Percentiles rank a stretch among this genome's conserved stretches.
Evolutionary conservation across 2,888 invertebrate genomes (phyloP).

Genomic region (Diloba caeruleocephala): DNA sequence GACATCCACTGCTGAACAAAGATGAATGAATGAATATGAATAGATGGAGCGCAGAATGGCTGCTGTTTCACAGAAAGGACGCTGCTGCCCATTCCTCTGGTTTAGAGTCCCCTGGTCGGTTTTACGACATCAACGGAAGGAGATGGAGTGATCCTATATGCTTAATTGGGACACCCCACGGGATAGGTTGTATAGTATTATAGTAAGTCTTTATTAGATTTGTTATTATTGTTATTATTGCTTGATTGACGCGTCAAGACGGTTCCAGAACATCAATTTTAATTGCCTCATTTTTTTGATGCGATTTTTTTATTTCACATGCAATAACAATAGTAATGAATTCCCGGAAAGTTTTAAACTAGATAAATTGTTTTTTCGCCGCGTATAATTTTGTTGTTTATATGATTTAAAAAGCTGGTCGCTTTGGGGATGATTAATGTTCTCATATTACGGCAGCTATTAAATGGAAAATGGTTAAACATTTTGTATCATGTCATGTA

Average conservation of each 20-base stretch:
- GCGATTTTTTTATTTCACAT: slow-evolving; percentile 5
- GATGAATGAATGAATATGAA: too few relatives aligned
- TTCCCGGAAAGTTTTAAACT: slow-evolving; percentile 18
- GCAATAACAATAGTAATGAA: slow-evolving; percentile 27
- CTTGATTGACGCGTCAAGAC: slow-evolving; percentile 23
- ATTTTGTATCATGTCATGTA: slow-evolving; percentile 18
- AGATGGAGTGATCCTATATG: too few relatives aligned
- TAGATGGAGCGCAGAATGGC: too few relatives aligned
- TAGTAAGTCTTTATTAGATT: slow-evolving; percentile 13
- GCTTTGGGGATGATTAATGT: slow-evolving; percentile 11
- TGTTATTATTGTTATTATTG: not conserved
- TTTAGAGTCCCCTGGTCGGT: too few relatives aligned
- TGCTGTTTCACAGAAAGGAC: too few relatives aligned
- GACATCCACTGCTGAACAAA: too few relatives aligned
- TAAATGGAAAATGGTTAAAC: slow-evolving; percentile 30
- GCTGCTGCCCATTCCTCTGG: too few relatives aligned
- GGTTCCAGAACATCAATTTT: slow-evolving; percentile 19
- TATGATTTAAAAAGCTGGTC: slow-evolving; percentile 16
- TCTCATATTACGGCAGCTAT: slow-evolving; percentile 13
- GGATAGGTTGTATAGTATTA: too few relatives aligned
- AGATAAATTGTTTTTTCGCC: slow-evolving; percentile 12
- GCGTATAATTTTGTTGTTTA: slow-evolving; percentile 18
- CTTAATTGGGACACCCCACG: too few relatives aligned
- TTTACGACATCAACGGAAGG: too few relatives aligned
- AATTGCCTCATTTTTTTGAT: slow-evolving; percentile 18